Evolutionary conservation across 2,797 vertebrate genomes (phyloP).

Genomic region (Megaceryle alcyon): DNA sequence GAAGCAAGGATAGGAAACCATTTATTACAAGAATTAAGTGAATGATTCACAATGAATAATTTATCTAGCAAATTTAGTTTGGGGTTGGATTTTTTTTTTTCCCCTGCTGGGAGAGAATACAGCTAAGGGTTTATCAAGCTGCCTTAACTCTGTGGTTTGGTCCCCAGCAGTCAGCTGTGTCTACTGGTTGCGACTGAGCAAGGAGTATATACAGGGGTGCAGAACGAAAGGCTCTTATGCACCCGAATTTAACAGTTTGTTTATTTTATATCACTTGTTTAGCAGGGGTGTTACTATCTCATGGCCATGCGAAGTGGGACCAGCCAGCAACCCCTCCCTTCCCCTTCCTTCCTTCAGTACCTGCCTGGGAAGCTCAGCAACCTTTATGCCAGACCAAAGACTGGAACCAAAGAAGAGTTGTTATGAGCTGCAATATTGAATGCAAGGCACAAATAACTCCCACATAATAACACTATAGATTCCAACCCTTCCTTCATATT

Average conservation of each 20-base stretch:
- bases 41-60: constrained; percentile 65
- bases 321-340: neutral
- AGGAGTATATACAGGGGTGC: neutral
- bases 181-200: neutral
- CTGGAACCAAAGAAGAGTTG: constrained; percentile 29
- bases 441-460: constrained; percentile 51
- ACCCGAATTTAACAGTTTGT: neutral
- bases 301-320: neutral
- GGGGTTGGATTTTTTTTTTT: neutral
- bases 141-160: neutral
- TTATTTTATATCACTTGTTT: neutral
- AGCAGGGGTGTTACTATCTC: neutral
- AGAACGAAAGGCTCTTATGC: neutral
- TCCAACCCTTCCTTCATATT: constrained; percentile 45
- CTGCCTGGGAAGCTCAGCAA: neutral
- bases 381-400: constrained; percentile 9
- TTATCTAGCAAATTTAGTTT: constrained; percentile 39
- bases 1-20: constrained; percentile 43
- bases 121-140: neutral
- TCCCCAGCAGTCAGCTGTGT: neutral
- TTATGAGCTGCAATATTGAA: constrained; percentile 14
- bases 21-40: constrained; percentile 58
- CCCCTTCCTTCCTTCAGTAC: constrained; percentile 12
- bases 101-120: neutral
- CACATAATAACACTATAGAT: constrained; percentile 45